Base-by-base conservation (phyloP, 2,888 invertebrate species). In the Heliconius ethilla region DNA sequence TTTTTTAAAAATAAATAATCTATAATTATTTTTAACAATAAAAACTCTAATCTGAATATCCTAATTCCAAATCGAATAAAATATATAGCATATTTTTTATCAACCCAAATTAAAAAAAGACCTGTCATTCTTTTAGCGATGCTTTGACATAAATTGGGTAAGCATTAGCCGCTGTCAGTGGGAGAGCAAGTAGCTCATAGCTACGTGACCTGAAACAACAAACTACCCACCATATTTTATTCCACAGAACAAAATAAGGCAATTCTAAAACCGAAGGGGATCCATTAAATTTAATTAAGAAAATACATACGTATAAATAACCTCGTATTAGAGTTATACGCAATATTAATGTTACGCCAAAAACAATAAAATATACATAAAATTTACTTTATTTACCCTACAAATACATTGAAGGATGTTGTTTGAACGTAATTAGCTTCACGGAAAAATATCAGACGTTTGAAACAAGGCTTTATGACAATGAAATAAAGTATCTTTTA, bases 341-440 rank as follows among this genome's bases (percentile, higher is more conserved):
- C 25, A 37, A 33, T 59, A 51, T 37, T 65, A 70, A 27, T 65
- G 65, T 59, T 66, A 22, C 55, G 33, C 65, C 40, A 15, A 40
- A 75, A 29, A 66, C 59, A 75, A 73, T 78, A 76, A 78, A 78
- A 72, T 76, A 40, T 27, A 76, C 75, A 77, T 63, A 75, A 77
- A 75, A 76, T 76, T 33, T 75, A 76, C 55, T 66, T 69, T 75
- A 79, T 70, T 75, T 72, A 77, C 45, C 40, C 62, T 74, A 63
- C 15, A 40, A 67, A 55, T 45, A 76, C 40, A n/a, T 40, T 69
- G 62, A 77, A 67, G 59, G 25, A 73, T 74, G 40, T 40, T 77
- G 59, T 77, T 45, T 37, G 29, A 22, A 72, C 70, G 22, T 76
- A 73, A 73, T 77, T 67, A 77, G 59, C 33, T 74, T 67, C 13